phyloP scores from a whole-genome alignment of 2,888 invertebrate species.

The Pollenia labialis region DNA sequence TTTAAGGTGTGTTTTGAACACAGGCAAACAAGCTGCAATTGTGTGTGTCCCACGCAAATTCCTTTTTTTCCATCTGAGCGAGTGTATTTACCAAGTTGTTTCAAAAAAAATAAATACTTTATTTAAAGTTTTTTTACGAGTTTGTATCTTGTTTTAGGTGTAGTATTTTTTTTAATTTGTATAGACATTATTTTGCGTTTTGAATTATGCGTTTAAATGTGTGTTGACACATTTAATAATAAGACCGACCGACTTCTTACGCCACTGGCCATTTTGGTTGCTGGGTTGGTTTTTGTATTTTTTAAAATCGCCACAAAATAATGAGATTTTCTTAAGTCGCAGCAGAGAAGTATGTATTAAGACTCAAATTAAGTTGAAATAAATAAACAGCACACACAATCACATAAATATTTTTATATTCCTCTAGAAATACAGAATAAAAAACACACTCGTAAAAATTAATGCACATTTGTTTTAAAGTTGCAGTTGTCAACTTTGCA shows the following conservation, averaged over 20 bases:
- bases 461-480: constrained; percentile 49
- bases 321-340: constrained; percentile 28
- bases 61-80: constrained; percentile 36
- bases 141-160: constrained; percentile 1
- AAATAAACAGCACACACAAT: constrained; percentile 1
- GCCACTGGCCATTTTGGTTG: constrained; percentile 28
- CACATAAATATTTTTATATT: background rate
- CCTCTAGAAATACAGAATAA: background rate
- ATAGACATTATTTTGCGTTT: constrained; percentile 48
- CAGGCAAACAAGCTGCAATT: constrained; percentile 7
- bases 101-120: background rate
- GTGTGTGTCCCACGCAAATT: constrained; percentile 62
- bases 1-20: constrained; percentile 58
- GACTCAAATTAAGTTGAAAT: constrained; percentile 30
- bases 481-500: constrained; percentile 55
- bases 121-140: background rate
- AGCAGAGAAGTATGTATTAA: constrained; percentile 6
- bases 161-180: constrained; percentile 29
- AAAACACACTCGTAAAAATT: constrained; percentile 31
- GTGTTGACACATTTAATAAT: constrained; percentile 58
- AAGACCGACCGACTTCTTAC: constrained; percentile 6
- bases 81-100: background rate
- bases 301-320: constrained; percentile 38
- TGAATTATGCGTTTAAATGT: constrained; percentile 60
- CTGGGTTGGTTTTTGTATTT: constrained; percentile 8